These are phyloP conservation scores for Orchestia grillus DNA, from an alignment of 1,140 invertebrate species.

Conservation along the genomic window DNA sequence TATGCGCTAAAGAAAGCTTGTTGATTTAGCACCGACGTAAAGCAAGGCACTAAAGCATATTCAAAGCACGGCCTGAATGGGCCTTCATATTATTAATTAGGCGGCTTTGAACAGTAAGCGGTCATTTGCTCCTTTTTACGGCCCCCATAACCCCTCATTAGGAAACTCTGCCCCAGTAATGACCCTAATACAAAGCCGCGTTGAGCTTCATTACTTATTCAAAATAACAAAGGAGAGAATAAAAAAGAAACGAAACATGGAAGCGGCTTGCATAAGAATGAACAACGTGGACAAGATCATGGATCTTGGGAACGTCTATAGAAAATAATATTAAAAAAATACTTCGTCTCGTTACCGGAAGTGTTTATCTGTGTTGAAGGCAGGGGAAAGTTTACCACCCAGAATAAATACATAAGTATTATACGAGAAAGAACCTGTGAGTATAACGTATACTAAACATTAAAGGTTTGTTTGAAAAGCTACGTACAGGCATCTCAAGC, in stretches of 20 bases:
- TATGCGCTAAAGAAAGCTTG: background rate
- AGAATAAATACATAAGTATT: too few species aligned
- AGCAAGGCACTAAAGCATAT: background rate
- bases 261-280: background rate
- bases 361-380: background rate
- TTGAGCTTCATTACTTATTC: background rate
- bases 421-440: too few species aligned
- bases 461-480: too few species aligned
- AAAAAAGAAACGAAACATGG: background rate
- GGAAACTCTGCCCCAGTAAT: background rate
- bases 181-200: background rate
- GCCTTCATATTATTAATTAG: background rate
- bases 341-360: background rate
- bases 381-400: background rate
- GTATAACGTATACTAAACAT: too few species aligned
- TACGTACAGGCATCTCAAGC: too few species aligned
- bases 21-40: background rate
- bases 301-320: background rate
- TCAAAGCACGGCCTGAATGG: background rate
- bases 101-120: background rate
- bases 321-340: background rate
- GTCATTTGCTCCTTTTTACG: constrained; percentile 14
- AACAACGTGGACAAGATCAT: background rate
- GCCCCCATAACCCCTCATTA: background rate
- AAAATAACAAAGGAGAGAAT: background rate